These are phyloP conservation scores for Tetragnatha montana DNA, from an alignment of 2,888 invertebrate genomes.

Conservation along the genomic window DNA sequence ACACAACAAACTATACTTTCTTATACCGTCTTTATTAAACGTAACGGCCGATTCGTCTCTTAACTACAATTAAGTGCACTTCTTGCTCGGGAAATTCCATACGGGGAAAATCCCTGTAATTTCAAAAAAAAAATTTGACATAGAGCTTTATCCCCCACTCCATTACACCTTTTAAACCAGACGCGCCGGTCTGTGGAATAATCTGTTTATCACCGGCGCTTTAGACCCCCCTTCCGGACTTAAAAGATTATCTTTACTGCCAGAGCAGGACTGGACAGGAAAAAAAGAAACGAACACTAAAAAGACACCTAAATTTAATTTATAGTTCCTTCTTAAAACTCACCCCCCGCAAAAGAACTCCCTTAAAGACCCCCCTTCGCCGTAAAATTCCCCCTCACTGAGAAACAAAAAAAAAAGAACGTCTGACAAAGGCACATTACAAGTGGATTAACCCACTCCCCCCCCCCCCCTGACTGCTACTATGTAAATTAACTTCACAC, in stretches of 20 bases:
- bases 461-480: background rate
- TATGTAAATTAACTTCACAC: background rate
- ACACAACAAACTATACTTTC: no score
- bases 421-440: slow-evolving; percentile 2
- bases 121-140: no score
- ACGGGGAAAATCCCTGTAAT: no score
- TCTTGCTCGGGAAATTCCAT: no score
- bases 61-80: no score
- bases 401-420: background rate
- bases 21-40: no score
- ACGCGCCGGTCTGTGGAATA: no score
- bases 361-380: background rate
- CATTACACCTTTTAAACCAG: no score
- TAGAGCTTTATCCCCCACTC: no score
- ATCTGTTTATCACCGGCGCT: background rate
- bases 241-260: background rate
- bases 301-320: background rate
- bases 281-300: background rate
- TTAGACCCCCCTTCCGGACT: background rate
- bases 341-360: background rate
- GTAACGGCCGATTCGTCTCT: no score
- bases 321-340: background rate
- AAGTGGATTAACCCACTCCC: slow-evolving; percentile 6
- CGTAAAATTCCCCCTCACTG: background rate
- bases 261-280: background rate